A percentile compares a stretch with the other conserved stretches of the same genome.
Evolutionary conservation across 1,140 invertebrate species (phyloP).

Genomic region (Drosophila varians): DNA sequence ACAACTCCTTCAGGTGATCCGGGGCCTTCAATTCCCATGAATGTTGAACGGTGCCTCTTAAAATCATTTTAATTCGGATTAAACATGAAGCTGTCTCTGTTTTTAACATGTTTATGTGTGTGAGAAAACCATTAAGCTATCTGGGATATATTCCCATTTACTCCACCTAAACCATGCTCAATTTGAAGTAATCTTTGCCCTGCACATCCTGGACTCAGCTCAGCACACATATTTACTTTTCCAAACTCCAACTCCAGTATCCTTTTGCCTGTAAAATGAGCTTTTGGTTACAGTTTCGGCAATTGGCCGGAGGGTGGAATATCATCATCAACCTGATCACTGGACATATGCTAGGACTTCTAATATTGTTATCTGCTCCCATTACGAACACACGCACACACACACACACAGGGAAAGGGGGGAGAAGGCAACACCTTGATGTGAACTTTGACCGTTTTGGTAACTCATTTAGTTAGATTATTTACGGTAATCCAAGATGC

Average conservation of each 20-base stretch:
- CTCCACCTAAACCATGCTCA: constrained; percentile 28
- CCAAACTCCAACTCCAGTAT: constrained; percentile 3
- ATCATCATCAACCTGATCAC: constrained; percentile 38
- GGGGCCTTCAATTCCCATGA: neutral
- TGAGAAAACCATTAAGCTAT: neutral
- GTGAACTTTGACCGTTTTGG: constrained; percentile 78
- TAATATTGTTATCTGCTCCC: constrained; percentile 52
- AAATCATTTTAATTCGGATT: neutral
- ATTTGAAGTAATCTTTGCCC: constrained; percentile 42
- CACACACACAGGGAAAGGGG: constrained; percentile 12
- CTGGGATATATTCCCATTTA: constrained; percentile 23
- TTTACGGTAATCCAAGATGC: constrained; percentile 79
- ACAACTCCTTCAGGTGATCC: constrained; percentile 7
- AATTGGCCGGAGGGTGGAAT: constrained; percentile 48
- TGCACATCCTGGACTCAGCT: constrained; percentile 21
- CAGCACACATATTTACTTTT: constrained; percentile 4
- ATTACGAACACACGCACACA: constrained; percentile 36
- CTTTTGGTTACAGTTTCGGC: constrained; percentile 44
- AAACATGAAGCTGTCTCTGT: neutral
- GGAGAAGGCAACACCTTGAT: constrained; percentile 63
- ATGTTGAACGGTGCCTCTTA: neutral
- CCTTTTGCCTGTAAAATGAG: constrained; percentile 43
- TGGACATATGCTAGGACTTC: constrained; percentile 53
- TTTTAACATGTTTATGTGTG: constrained; percentile 3
- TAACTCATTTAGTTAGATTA: constrained; percentile 81